phyloP scores from a whole-genome alignment of 2,113 vertebrate species.

The Blennius ocellaris region DNA sequence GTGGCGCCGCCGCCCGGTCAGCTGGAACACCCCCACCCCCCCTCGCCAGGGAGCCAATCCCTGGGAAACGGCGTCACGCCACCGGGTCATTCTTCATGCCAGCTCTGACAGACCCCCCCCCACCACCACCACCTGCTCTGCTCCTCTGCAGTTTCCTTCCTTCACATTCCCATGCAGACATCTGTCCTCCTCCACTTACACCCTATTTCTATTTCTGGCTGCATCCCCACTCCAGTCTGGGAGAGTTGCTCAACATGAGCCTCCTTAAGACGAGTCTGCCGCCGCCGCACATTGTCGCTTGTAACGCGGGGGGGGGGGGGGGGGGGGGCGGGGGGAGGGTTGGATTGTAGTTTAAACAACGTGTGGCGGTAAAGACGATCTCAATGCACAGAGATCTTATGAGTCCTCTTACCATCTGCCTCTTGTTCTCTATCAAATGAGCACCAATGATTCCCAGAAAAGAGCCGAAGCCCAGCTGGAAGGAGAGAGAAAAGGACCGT shows the following conservation, averaged over 20 bases:
- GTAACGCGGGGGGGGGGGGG: too few species aligned
- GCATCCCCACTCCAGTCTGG: conserved; percentile 50
- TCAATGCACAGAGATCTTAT: conserved; percentile 48
- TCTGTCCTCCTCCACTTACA: conserved; percentile 80
- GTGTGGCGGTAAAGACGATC: conserved; percentile 26
- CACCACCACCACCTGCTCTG: conserved; percentile 48
- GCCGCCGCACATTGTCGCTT: conserved; percentile 16
- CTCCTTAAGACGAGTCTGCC: neutral
- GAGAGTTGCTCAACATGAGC: conserved; percentile 49
- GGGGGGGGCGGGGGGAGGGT: too few species aligned
- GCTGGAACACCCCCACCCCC: neutral
- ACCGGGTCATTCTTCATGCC: conserved; percentile 60
- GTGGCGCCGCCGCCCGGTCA: neutral
- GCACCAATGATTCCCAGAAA: conserved; percentile 98
- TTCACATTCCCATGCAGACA: conserved; percentile 73
- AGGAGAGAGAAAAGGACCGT: conserved; percentile 60
- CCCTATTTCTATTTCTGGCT: conserved; percentile 79
- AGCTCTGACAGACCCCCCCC: conserved; percentile 24
- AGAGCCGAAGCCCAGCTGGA: conserved; percentile 97
- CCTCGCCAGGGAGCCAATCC: conserved; percentile 8
- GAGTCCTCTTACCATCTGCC: conserved; percentile 95
- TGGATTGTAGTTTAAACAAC: conserved; percentile 39
- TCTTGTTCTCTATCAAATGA: conserved; percentile 98
- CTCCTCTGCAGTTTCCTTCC: conserved; percentile 69
- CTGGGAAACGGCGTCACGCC: conserved; percentile 41